Evolutionary conservation across 2,797 vertebrate species (phyloP), one percentile per base, ranked within the genome.

Genomic region (Apodemus agrarius): DNA sequence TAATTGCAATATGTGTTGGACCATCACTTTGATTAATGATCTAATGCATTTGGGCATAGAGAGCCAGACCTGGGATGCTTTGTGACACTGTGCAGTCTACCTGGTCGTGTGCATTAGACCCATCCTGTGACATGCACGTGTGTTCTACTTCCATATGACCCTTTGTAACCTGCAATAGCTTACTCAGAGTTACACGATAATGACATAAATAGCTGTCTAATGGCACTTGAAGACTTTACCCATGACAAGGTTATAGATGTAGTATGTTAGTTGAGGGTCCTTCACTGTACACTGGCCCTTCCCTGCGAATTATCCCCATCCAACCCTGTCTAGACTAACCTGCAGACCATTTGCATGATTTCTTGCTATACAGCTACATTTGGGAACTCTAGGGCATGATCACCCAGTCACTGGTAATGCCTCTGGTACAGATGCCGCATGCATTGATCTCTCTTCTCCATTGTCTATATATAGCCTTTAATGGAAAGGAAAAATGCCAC

Each of bases 101-200:
- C 43, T 22, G 17, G 24, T 0, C 46, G 26, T 14, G 69, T 80
- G 85, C 34, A 0, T 14, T 19, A 31, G 43, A 19, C 13, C 46
- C 0, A 2, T 86, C 93, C 61, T 93, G 34, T 87, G 46, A 94
- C 31, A 13, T 91, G 92, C 19, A 52, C 74, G 80, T 49, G 67
- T 17, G 87, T 93, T 93, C 52, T 14, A 78, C 95, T 95, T 85
- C 96, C 79, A 3, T 17, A 6, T 22, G 61, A 96, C 95, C 81
- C 95, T 98, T 97, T 91, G 43, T 43, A 80, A 92, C 95, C 95
- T 96, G 90, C 76, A 97, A 59, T 98, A 97, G 97, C 93, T 94
- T 93, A 97, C 98, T 98, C 98, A 98, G 98, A 98, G 95, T 98
- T 97, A 98, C 97, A 94, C 93, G 96, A 94, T 95, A 76, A 89